Conservation (phyloP, 1,140 invertebrate species). For the Bombus terrestris region DNA sequence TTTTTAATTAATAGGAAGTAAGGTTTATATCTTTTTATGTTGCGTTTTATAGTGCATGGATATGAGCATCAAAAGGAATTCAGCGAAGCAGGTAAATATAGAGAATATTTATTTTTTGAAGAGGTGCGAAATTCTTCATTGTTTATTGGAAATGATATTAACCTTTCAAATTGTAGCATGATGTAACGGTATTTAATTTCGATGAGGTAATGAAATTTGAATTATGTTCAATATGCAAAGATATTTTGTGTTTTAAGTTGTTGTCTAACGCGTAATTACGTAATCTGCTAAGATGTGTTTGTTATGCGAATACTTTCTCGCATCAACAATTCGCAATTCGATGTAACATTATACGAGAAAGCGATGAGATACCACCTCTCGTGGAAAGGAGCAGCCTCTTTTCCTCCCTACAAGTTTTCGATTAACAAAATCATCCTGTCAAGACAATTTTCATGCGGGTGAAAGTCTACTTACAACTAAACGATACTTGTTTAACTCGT, state of each 20-base stretch:
- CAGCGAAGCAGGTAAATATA: too few species aligned
- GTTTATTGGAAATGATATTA: not conserved
- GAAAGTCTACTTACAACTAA: not conserved
- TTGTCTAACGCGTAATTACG: conserved; percentile 20
- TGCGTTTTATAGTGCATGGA: too few species aligned
- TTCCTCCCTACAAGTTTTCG: conserved; percentile 13
- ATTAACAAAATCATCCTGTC: conserved; percentile 4
- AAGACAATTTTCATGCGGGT: conserved; percentile 9
- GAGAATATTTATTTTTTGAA: not conserved
- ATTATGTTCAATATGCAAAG: not conserved
- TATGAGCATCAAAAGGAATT: not conserved
- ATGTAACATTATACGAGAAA: conserved; percentile 37
- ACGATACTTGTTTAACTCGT: conserved; percentile 7
- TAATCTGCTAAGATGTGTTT: conserved; percentile 12
- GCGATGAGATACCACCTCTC: conserved; percentile 24
- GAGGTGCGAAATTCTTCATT: not conserved
- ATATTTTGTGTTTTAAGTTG: not conserved
- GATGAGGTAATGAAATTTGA: conserved; percentile 1
- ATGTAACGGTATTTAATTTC: not conserved
- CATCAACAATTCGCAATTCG: conserved; percentile 28
- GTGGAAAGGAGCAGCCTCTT: not conserved
- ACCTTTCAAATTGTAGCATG: not conserved
- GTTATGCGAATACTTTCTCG: conserved; percentile 48
- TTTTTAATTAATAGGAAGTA: not conserved
- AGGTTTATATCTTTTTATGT: not conserved